Evolutionary conservation across 2,113 vertebrate species (phyloP).

Genomic region (Callorhinus ursinus): DNA sequence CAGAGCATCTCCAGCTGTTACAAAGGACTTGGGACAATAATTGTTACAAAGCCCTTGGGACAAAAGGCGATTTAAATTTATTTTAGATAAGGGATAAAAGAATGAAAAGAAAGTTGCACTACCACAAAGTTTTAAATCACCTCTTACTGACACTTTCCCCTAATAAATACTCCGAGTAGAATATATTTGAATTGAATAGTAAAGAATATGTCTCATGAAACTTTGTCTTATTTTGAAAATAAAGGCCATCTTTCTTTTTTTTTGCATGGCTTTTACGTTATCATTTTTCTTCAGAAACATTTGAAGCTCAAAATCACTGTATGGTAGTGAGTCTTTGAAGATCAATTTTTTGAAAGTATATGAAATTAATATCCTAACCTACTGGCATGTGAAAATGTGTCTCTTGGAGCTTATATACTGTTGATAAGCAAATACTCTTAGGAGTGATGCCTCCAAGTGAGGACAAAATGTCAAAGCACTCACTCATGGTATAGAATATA

Average conservation of each 20-base stretch:
- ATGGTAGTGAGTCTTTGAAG: not conserved
- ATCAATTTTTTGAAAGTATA: not conserved
- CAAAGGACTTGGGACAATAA: not conserved
- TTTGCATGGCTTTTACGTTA: not conserved
- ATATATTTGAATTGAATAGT: constrained; percentile 1
- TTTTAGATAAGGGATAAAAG: not conserved
- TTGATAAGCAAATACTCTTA: not conserved
- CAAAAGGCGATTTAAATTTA: not conserved
- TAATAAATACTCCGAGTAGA: not conserved
- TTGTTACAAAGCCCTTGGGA: not conserved
- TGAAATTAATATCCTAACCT: constrained; percentile 39
- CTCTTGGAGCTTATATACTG: not conserved
- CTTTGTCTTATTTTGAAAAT: constrained; percentile 31
- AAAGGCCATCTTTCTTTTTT: not conserved
- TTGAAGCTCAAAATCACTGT: constrained; percentile 5
- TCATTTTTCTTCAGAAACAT: constrained; percentile 7
- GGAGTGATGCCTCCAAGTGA: not conserved
- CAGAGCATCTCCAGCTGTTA: not conserved
- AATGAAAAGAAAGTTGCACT: not conserved
- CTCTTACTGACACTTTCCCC: not conserved
- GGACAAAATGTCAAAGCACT: constrained; percentile 40
- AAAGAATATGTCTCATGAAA: constrained; percentile 28
- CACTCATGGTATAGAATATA: not conserved
- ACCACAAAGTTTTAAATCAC: not conserved
- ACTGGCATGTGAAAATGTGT: not conserved